phyloP scores from a whole-genome alignment of 1,140 invertebrate species.

The Ctenoplectra terminalis region DNA sequence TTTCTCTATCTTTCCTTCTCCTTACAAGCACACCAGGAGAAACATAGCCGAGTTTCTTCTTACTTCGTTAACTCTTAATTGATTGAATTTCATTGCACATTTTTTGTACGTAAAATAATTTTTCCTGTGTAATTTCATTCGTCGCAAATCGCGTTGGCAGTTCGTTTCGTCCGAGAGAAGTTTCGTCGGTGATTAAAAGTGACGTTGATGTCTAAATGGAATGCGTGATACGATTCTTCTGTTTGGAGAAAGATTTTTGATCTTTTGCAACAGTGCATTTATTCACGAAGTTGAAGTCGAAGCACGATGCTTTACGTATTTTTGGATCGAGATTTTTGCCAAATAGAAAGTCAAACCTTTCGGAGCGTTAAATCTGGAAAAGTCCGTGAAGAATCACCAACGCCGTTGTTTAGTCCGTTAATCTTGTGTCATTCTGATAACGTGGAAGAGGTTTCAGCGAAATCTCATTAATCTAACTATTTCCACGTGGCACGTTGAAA shows the following conservation, averaged over 20 bases:
- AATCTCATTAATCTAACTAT: constrained; percentile 24
- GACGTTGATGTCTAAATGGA: neutral
- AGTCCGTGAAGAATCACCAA: neutral
- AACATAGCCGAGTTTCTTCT: constrained; percentile 35
- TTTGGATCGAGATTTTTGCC: too few relatives aligned
- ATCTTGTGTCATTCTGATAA: neutral
- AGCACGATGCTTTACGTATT: too few relatives aligned
- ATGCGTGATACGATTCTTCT: neutral
- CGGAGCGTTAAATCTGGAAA: neutral
- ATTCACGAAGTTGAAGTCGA: too few relatives aligned
- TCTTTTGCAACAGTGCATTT: neutral
- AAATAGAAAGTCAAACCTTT: too few relatives aligned
- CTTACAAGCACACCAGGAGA: neutral
- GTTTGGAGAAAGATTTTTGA: neutral
- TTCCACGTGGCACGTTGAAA: neutral
- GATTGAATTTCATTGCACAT: constrained; percentile 8
- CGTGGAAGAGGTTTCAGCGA: neutral
- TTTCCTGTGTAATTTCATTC: constrained; percentile 8
- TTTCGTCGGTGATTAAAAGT: neutral
- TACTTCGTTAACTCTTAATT: constrained; percentile 39
- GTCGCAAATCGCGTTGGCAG: neutral
- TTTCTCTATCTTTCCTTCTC: neutral
- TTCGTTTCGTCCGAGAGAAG: neutral
- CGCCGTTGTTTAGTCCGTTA: neutral
- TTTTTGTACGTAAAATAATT: neutral